These are phyloP conservation scores for Zootoca vivipara DNA, from an alignment of 2,113 vertebrate genomes.

Conservation along the genomic window DNA sequence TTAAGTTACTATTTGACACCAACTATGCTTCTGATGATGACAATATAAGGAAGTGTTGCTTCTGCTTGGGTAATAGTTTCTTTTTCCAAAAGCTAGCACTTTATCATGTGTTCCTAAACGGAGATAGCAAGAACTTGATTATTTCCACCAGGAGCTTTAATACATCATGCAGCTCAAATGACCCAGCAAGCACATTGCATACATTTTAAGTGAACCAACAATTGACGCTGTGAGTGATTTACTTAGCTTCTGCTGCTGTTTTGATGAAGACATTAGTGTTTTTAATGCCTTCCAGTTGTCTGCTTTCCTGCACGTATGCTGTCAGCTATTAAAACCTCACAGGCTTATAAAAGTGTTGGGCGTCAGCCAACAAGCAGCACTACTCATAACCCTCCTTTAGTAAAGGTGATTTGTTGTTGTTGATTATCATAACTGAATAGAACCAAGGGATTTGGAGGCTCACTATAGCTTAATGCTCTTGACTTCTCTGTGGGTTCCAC, in stretches of 20 bases:
- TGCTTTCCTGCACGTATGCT: slow-evolving; percentile 24
- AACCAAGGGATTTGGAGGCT: background rate
- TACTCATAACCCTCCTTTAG: accelerated
- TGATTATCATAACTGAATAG: background rate
- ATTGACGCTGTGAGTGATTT: slow-evolving; percentile 10
- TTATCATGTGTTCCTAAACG: slow-evolving; percentile 4
- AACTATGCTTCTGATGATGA: background rate
- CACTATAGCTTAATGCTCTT: background rate
- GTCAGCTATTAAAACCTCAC: background rate
- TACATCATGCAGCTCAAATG: background rate
- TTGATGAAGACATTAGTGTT: slow-evolving; percentile 25
- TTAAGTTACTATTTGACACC: background rate
- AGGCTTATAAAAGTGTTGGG: slow-evolving; percentile 17
- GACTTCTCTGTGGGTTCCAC: background rate
- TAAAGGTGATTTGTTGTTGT: background rate
- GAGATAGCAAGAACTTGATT: slow-evolving; percentile 14
- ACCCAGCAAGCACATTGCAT: background rate
- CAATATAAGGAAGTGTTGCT: background rate
- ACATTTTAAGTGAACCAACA: slow-evolving; percentile 9
- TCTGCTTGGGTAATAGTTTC: background rate
- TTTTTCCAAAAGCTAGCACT: background rate
- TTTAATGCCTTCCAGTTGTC: slow-evolving; percentile 10
- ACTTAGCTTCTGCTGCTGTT: slow-evolving; percentile 5
- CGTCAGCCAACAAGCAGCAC: background rate
- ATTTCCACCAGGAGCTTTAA: slow-evolving; percentile 24